Evolutionary conservation across 2,888 invertebrate species (phyloP), one percentile per base, ranked within the genome.

Genomic region (Acanthosepion lycidas): DNA sequence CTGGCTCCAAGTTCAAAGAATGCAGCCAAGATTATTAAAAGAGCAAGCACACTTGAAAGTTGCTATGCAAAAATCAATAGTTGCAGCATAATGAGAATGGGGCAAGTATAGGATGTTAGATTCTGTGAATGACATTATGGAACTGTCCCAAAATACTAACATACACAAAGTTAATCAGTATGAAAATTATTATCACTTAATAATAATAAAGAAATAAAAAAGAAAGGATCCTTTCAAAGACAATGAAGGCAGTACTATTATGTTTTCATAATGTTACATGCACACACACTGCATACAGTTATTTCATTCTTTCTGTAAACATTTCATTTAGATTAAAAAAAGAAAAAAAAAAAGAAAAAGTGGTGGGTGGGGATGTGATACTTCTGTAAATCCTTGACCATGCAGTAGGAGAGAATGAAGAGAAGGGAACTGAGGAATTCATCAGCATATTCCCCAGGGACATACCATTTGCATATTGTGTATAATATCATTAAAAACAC

Each of bases 1-100:
- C 78, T 78, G 78, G 78, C 78, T 78, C 78, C n/a, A 78, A 78
- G n/a, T 78, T 78, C 78, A 78, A 78, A 78, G 78, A 78, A 78
- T 78, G n/a, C n/a, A 15, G n/a, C n/a, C n/a, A 78, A 78, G 12
- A 33, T 78, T 78, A 78, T 78, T 78, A 33, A 78, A 78, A 78
- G 78, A 78, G 78, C n/a, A 78, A 78, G 78, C 78, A 78, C 78
- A 78, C n/a, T 78, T n/a, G 15, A 15, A 78, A 78, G 78, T n/a
- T 78, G 78, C n/a, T n/a, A 78, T n/a, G 78, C n/a, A n/a, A n/a
- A n/a, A 78, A 78, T 78, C 78, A 78, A 78, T 78, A 78, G 18
- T 78, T 78, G n/a, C n/a, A 78, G n/a, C 78, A 78, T 78, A 78
- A 78, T 59, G 33, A 78, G 78, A 78, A 78, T 78, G n/a, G 78